Base-by-base conservation (phyloP, 2,113 vertebrate species). In the Alethe castanea region DNA sequence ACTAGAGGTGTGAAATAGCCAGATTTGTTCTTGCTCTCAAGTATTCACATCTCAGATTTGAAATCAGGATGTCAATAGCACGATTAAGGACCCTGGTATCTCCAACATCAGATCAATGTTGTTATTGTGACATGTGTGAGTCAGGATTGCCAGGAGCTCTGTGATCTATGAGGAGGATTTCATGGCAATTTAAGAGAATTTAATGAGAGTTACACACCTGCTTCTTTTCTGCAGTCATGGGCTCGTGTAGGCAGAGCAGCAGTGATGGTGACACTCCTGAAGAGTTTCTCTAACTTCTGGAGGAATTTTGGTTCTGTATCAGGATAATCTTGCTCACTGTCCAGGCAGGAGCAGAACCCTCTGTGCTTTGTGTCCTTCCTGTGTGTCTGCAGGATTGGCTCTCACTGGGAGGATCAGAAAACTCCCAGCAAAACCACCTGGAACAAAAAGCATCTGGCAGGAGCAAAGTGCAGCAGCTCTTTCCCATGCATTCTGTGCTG, bases 371-470 rank as follows among this genome's bases (percentile, higher is more conserved):
- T 71, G 50, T 79, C 82, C 57, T 59, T 54, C 66, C 81, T 40
- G 8, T 10, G 45, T 45, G 17, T 44, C 72, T 89, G 48, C 66
- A 81, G 60, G 26, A 13, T 50, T 94, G 94, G 81, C 94, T 94
- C 69, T 59, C 76, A 36, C 66, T 83, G 81, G 35, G 26, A 56
- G 40, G 20, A 78, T 20, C 45, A 65, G 14, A 59, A 88, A 88
- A 66, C 56, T 65, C 26, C 8, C 47, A 76, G 53, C 72, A 89
- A 81, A 90, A 70, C 2, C 91, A 66, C 59, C 40, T 59, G 67
- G 56, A 97, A 65, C 61, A 84, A 92, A 82, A 94, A 91, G 25
- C 76, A 84, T 86, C 95, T 90, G 69, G 74, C 94, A 93, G 74
- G 72, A 92, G 57, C 45, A 95, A 88, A 94, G 28, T 85, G 47